Conservation (phyloP, 2,797 vertebrate genomes). For the Crax fasciolata region DNA sequence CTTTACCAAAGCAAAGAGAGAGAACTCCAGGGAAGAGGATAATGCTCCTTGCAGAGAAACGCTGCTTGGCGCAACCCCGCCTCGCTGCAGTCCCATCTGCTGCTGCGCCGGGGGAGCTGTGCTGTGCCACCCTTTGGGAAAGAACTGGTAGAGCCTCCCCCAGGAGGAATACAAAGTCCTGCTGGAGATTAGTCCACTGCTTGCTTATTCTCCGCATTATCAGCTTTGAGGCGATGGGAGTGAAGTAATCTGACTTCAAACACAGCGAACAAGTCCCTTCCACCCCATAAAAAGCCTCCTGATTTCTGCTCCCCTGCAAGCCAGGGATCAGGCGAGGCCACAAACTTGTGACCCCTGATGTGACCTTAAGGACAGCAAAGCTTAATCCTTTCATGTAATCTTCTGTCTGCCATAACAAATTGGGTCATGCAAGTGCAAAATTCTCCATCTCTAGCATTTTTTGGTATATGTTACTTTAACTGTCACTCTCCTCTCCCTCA, state of each 20-base stretch:
- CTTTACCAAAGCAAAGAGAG: constrained; percentile 55
- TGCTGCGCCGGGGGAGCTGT: neutral
- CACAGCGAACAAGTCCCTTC: constrained; percentile 20
- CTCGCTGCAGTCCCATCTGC: constrained; percentile 57
- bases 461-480: constrained; percentile 50
- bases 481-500: constrained; percentile 51
- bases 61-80: neutral
- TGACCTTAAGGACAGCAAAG: constrained; percentile 67
- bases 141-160: constrained; percentile 27
- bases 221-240: constrained; percentile 20
- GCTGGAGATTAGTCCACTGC: constrained; percentile 30
- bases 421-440: constrained; percentile 71
- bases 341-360: constrained; percentile 52
- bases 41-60: constrained; percentile 34
- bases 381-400: constrained; percentile 73
- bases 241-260: constrained; percentile 69
- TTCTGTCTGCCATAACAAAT: constrained; percentile 67
- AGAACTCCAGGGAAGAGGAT: constrained; percentile 43
- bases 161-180: constrained; percentile 19
- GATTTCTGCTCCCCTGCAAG: constrained; percentile 46
- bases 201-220: constrained; percentile 54
- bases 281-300: constrained; percentile 17
- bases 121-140: neutral
- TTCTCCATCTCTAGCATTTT: constrained; percentile 60
- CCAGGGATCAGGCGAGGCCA: constrained; percentile 51